These are phyloP conservation scores for Prochilodus magdalenae DNA, from an alignment of 2,113 vertebrate genomes.

Conservation along the genomic window DNA sequence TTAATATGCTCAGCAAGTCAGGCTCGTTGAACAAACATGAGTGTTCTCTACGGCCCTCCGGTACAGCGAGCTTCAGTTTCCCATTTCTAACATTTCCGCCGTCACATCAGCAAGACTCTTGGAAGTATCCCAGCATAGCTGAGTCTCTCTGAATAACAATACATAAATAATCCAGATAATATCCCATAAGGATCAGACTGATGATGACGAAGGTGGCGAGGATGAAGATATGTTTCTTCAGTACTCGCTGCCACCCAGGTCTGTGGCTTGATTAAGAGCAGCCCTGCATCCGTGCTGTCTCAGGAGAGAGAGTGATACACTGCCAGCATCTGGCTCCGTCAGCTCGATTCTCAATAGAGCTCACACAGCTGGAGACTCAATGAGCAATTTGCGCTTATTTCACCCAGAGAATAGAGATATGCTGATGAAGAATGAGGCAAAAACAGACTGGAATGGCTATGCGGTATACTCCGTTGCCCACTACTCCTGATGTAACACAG, in stretches of 20 bases:
- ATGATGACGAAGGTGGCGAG: constrained; percentile 23
- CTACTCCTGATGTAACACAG: background rate
- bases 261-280: constrained; percentile 52
- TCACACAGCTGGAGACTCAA: constrained; percentile 50
- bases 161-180: background rate
- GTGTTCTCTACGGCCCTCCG: no score
- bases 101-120: no score
- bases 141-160: background rate
- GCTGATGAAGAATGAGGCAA: constrained; percentile 28
- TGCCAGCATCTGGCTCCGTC: constrained; percentile 53
- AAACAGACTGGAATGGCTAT: background rate
- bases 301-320: constrained; percentile 22
- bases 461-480: background rate
- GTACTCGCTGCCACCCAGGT: constrained; percentile 14
- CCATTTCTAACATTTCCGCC: no score
- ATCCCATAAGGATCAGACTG: constrained; percentile 33
- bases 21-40: no score
- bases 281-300: constrained; percentile 12
- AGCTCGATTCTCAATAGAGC: constrained; percentile 50
- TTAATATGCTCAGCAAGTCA: no score
- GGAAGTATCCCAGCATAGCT: no score
- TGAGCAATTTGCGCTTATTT: constrained; percentile 52
- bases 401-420: constrained; percentile 45
- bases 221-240: constrained; percentile 38
- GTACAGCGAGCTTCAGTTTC: no score